Conservation (phyloP, 2,888 invertebrate species). For the Polydrusus pterygomalis region DNA sequence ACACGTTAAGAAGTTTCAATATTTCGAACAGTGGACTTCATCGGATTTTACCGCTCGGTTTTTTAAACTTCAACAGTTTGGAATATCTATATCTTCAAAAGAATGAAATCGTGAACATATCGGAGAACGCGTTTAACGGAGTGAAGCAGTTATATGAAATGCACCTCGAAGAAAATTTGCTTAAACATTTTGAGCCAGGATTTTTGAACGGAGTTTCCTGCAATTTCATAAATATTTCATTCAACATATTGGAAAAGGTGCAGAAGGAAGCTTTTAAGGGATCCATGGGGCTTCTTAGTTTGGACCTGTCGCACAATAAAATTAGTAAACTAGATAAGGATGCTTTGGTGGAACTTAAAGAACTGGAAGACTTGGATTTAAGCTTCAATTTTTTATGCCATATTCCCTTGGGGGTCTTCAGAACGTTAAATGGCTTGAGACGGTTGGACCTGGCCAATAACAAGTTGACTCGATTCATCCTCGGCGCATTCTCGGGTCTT, state of each 20-base stretch:
- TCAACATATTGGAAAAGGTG: slow-evolving; percentile 64
- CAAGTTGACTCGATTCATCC: slow-evolving; percentile 62
- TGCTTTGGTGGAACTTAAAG: slow-evolving; percentile 63
- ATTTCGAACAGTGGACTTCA: slow-evolving; percentile 64
- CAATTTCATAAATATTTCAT: slow-evolving; percentile 62
- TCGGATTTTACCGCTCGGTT: slow-evolving; percentile 62
- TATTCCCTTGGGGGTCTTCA: slow-evolving; percentile 67
- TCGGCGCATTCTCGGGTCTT: slow-evolving; percentile 67
- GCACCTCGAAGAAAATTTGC: slow-evolving; percentile 64
- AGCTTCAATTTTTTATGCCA: slow-evolving; percentile 65
- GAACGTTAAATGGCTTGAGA: slow-evolving; percentile 60
- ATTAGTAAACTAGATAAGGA: slow-evolving; percentile 63
- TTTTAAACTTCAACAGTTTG: slow-evolving; percentile 61
- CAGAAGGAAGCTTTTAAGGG: slow-evolving; percentile 64
- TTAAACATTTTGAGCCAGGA: slow-evolving; percentile 61
- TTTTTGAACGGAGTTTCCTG: slow-evolving; percentile 64
- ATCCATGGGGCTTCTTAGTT: slow-evolving; percentile 61
- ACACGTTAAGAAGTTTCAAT: slow-evolving; percentile 64
- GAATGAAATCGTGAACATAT: slow-evolving; percentile 64
- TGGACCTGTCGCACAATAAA: slow-evolving; percentile 66
- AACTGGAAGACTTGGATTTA: slow-evolving; percentile 65
- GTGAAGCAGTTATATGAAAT: slow-evolving; percentile 66
- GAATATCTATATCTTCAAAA: slow-evolving; percentile 64
- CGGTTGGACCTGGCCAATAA: slow-evolving; percentile 66
- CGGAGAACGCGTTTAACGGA: slow-evolving; percentile 65